Evolutionary conservation across 2,888 invertebrate species (phyloP).

Genomic region (Noctua pronuba): DNA sequence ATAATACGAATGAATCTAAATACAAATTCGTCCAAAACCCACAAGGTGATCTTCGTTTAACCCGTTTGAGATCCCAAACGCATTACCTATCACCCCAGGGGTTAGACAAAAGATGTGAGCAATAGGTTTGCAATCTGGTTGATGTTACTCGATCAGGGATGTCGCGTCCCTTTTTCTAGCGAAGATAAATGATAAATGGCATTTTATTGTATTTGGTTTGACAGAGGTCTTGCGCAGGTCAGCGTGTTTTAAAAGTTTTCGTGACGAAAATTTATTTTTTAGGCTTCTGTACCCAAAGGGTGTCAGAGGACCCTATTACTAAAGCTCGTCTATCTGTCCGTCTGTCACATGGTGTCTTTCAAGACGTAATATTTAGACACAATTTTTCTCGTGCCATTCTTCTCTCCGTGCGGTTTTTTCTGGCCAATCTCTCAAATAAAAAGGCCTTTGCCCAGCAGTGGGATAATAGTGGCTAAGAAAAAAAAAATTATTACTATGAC

Average conservation of each 20-base stretch:
- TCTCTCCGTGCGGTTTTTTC: no score
- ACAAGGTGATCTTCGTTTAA: constrained; percentile 30
- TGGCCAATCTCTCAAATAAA: no score
- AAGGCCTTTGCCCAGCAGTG: no score
- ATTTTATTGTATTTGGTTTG: constrained; percentile 49
- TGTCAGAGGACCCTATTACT: background rate
- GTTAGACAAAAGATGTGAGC: constrained; percentile 40
- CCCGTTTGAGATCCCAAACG: constrained; percentile 31
- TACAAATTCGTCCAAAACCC: constrained; percentile 20
- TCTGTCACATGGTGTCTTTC: no score
- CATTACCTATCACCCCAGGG: constrained; percentile 23
- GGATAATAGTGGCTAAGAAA: no score
- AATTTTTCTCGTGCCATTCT: no score
- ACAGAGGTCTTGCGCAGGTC: constrained; percentile 26
- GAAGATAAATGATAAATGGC: constrained; percentile 44
- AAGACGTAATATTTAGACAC: no score
- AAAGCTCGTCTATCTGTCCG: background rate
- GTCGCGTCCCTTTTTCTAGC: constrained; percentile 43
- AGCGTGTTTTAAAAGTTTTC: constrained; percentile 23
- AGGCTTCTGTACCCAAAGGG: background rate
- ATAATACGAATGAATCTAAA: constrained; percentile 29
- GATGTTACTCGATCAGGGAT: constrained; percentile 30
- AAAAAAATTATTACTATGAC: no score
- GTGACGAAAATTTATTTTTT: constrained; percentile 9
- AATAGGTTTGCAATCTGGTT: constrained; percentile 43